Evolutionary conservation across 2,113 vertebrate genomes (phyloP).

Genomic region (Platanista minor): DNA sequence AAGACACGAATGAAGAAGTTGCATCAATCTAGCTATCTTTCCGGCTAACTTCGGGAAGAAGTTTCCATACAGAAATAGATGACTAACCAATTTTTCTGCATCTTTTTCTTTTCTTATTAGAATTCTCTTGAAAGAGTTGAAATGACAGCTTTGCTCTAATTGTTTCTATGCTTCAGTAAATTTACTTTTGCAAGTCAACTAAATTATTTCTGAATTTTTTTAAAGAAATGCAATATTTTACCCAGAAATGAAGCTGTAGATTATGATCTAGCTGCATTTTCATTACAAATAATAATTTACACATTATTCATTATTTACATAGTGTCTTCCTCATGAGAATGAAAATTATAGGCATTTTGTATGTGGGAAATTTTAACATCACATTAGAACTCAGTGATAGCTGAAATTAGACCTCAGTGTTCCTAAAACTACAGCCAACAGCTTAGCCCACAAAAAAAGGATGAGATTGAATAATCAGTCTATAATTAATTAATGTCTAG

Average conservation of each 20-base stretch:
- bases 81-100: neutral
- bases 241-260: neutral
- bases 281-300: neutral
- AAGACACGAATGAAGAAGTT: neutral
- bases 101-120: constrained; percentile 34
- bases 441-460: neutral
- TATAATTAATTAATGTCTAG: neutral
- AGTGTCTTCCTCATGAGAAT: neutral
- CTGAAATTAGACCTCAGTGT: neutral
- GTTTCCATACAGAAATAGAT: neutral
- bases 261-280: neutral
- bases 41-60: constrained; percentile 23
- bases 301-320: neutral
- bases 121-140: neutral
- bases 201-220: neutral
- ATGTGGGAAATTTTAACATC: neutral
- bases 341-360: neutral
- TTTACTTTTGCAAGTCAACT: constrained; percentile 56
- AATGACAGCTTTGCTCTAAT: constrained; percentile 22
- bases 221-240: neutral
- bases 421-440: neutral
- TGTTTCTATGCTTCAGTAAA: constrained; percentile 70
- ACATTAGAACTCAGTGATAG: neutral
- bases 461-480: neutral
- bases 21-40: constrained; percentile 10